Evolutionary conservation across 2,888 invertebrate genomes (phyloP).

Genomic region (Cephus pulcher): DNA sequence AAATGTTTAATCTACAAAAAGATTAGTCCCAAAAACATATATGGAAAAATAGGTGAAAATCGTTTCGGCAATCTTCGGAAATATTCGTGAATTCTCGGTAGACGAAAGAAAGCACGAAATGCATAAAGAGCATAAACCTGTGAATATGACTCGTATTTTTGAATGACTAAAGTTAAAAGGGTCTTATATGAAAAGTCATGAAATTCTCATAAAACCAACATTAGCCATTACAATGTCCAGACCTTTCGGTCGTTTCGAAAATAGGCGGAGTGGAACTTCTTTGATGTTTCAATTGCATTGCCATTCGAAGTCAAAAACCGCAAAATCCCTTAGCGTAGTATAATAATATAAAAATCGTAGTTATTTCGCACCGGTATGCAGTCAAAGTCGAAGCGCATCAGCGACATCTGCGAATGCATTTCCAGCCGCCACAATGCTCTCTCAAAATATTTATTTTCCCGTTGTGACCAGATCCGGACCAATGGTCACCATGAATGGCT

Average conservation of each 20-base stretch:
- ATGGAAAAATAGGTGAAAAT: not conserved
- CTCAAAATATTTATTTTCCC: constrained; percentile 62
- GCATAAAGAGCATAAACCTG: not conserved
- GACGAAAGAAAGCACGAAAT: not conserved
- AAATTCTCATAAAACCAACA: constrained; percentile 56
- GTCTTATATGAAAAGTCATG: constrained; percentile 35
- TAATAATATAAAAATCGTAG: constrained; percentile 16
- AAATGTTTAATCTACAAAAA: not conserved
- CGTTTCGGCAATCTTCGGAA: not conserved
- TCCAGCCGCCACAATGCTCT: constrained; percentile 46
- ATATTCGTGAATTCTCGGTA: not conserved
- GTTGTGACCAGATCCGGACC: constrained; percentile 41
- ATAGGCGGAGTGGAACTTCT: constrained; percentile 30
- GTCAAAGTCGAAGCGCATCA: not conserved
- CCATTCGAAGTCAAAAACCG: constrained; percentile 47
- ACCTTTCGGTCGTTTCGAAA: constrained; percentile 23
- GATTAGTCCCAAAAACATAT: not conserved
- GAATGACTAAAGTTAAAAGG: not conserved
- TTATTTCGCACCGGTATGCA: constrained; percentile 19
- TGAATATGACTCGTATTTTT: not conserved
- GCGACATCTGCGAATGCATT: constrained; percentile 44
- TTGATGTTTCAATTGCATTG: constrained; percentile 53
- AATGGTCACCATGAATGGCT: constrained; percentile 48
- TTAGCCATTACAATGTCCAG: constrained; percentile 30
- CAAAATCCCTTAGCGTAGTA: constrained; percentile 34